A percentile compares a stretch with the other conserved stretches of the same genome.
Evolutionary conservation across 2,888 invertebrate species (phyloP).

Genomic region (Chrysina gloriosa): DNA sequence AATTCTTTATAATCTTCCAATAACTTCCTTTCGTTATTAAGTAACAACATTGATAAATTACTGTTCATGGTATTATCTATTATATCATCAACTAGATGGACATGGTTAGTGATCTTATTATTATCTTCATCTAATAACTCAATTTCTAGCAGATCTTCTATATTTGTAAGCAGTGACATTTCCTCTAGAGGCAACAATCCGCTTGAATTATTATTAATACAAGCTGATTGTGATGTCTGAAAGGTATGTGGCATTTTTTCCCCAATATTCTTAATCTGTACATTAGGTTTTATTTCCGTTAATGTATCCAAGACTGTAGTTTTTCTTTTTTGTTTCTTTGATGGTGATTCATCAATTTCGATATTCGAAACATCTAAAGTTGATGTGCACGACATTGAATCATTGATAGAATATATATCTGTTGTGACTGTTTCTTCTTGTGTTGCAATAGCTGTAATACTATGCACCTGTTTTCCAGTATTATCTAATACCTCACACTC

Average conservation of each 20-base stretch:
- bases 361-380: background rate
- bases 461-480: background rate
- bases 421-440: slow-evolving; percentile 9
- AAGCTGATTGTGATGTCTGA: background rate
- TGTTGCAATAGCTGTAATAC: slow-evolving; percentile 9
- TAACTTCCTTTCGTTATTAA: slow-evolving; percentile 26
- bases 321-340: background rate
- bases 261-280: background rate
- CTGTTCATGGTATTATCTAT: slow-evolving; percentile 15
- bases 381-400: background rate
- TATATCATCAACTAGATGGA: slow-evolving; percentile 28
- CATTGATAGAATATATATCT: background rate
- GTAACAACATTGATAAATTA: slow-evolving; percentile 27
- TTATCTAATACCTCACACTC: slow-evolving; percentile 12
- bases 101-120: slow-evolving; percentile 6
- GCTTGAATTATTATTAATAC: background rate
- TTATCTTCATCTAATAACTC: background rate
- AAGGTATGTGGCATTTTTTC: slow-evolving; percentile 11
- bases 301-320: background rate
- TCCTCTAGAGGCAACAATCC: background rate
- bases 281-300: slow-evolving; percentile 12
- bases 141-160: background rate
- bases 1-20: slow-evolving; percentile 36
- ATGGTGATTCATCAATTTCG: background rate
- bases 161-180: background rate